Evolutionary conservation across 2,888 invertebrate genomes (phyloP), one percentile per base, ranked within the genome.

Genomic region (Mythimna loreyi): DNA sequence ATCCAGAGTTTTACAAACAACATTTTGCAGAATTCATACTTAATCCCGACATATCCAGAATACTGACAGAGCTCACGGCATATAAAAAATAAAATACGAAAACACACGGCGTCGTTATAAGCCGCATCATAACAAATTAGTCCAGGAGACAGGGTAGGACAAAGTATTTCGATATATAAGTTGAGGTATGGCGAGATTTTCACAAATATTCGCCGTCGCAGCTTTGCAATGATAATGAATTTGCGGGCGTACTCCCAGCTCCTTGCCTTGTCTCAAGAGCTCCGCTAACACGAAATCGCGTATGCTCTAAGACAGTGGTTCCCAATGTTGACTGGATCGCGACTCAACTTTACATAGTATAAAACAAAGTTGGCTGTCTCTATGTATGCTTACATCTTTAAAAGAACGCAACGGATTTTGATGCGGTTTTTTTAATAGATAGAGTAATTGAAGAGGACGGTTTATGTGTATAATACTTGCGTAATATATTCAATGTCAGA

Each of bases 181-280:
- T 75, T 64, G 21, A 49, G 36, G 49, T n/a, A 49, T 43, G 50
- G 60, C 28, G 50, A 40, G 59, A 74, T 82, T 78, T 70, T 78
- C 72, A 28, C 71, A 70, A 75, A 84, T 77, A 72, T 80, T 75
- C 69, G 25, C 55, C 25, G 21, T 59, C 40, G 60, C 60, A n/a
- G 43, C 60, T 16, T 53, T 62, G 19, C 56, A 43, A 56, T 59
- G 60, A 66, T 82, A 83, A 84, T 78, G 73, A 83, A 82, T 82
- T 84, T 81, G 74, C 59, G 64, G 71, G 58, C 62, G 62, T 28
- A 25, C 40, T 60, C 30, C 36, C 23, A 52, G 62, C 80, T 80
- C 71, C 57, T 75, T 62, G 69, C 61, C 75, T 82, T 80, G 75
- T 75, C 73, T 78, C 72, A 70, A 83, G 75, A 71, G 69, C 75